A percentile compares a stretch with the other conserved stretches of the same genome.
Evolutionary conservation across 2,888 invertebrate species (phyloP).

Genomic region (Himalopsyche tibetana): DNA sequence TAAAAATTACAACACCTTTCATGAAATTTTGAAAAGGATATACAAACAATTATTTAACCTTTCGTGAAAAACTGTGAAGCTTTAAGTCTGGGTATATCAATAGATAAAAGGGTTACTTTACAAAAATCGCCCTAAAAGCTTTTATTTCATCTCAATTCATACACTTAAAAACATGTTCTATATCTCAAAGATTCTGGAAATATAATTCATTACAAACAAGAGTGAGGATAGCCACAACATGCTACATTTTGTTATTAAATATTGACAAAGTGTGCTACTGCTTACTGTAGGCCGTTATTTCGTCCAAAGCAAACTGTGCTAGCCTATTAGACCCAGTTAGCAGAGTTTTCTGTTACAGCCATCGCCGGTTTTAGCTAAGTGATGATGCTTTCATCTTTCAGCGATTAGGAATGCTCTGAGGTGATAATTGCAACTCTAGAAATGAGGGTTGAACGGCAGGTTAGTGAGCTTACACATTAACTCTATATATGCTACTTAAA

Average conservation of each 20-base stretch:
- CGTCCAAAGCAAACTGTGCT: conserved; percentile 48
- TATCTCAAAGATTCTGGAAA: too few relatives aligned
- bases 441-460: conserved; percentile 14
- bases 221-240: neutral
- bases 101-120: too few relatives aligned
- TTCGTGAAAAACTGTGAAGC: too few relatives aligned
- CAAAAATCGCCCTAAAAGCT: too few relatives aligned
- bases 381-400: conserved; percentile 60
- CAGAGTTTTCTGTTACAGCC: conserved; percentile 48
- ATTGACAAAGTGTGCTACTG: conserved; percentile 53
- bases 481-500: neutral
- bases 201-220: too few relatives aligned
- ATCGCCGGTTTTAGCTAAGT: conserved; percentile 33
- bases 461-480: conserved; percentile 6
- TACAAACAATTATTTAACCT: too few relatives aligned
- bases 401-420: conserved; percentile 62
- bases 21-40: too few relatives aligned
- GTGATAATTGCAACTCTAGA: conserved; percentile 60
- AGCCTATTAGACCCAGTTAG: conserved; percentile 63
- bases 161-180: too few relatives aligned
- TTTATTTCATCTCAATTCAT: too few relatives aligned
- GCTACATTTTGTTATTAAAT: conserved; percentile 43
- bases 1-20: too few relatives aligned
- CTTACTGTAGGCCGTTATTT: conserved; percentile 56
- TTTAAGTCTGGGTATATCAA: too few relatives aligned